Base-by-base conservation (phyloP, 1,140 invertebrate species). In the Cheumatopsyche charites region DNA sequence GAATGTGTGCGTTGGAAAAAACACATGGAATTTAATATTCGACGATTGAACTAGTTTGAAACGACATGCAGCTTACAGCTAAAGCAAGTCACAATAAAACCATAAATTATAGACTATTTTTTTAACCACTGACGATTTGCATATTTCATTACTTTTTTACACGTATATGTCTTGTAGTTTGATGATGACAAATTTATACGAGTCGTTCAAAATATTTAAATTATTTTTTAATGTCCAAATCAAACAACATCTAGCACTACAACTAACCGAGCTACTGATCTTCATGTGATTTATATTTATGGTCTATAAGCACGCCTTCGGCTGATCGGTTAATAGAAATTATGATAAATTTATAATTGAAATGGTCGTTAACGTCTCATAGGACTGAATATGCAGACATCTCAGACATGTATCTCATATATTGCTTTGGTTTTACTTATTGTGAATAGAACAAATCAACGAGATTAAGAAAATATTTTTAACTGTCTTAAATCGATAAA, bases 111-210 rank as follows among this genome's bases (percentile, higher is more conserved):
- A 17, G 15, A n/a, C n/a, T n/a, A n/a, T 17, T 52, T 52, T 52
- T 52, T 36, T 36, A 4, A 3, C 29, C 29, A 52, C 19, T 52
- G 47, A 15, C 47, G 47, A 52, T 52, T 52, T 52, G 47, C 47
- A 58, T 58, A 58, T 58, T 58, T 58, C 55, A 58, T 58, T 58
- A 58, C 23, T 58, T 23, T 58, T 58, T 13, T 66, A 26, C 63
- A 66, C 17, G 23, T 41, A 47, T 21, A 29, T 19, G 21, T 4
- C n/a, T 21, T 66, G 63, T 47, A 47, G 43, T 21, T 21, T 42
- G 63, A 66, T 66, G 43, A 66, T 43, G 63, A 66, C 63, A 66
- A 66, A 66, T 66, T 66, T 66, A 66, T 66, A 25, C n/a, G 1
- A 19, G 19, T 47, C 63, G 23, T 25, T 13, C 17, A 23, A 23